Base-by-base conservation (phyloP, 1,140 invertebrate species). In the Adoxophyes honmai region DNA sequence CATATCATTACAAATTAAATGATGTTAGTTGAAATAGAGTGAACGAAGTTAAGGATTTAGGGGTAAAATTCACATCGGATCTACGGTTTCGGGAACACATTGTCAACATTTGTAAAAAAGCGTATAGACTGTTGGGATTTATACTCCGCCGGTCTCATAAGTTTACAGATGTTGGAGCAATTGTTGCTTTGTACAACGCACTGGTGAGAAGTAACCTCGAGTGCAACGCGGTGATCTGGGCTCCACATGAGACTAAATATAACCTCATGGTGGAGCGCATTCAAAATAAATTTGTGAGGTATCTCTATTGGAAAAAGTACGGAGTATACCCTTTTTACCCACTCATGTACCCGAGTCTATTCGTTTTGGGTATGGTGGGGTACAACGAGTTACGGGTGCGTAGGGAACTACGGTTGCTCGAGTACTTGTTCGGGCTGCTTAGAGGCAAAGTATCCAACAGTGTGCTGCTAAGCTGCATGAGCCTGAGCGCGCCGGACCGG, bases 51-150 rank as follows among this genome's bases (percentile, higher is more conserved):
- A 8, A 16, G n/a, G 33, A 35, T 36, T 14, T 36, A 14, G 52
- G 52, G 13, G 6, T n/a, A n/a, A n/a, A n/a, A n/a, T n/a, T 51
- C 6, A 11, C 10, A 11, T 8, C 28, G 15, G 18, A 51, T 33
- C 13, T 51, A 14, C 1, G 15, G 10, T 36, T 36, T 53, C n/a
- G 52, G 11, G 14, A 36, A 0, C 52, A 53, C 15, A 53, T 53
- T 8, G 15, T 14, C n/a, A 36, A 36, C 10, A 35, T 36, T 10
- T 36, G 52, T 36, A 52, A 53, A 36, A 53, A 53, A 37, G 52
- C 34, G n/a, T 53, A 15, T 53, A 16, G 52, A 15, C 16, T 15
- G 11, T 9, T 53, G 15, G 34, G 52, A 36, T 53, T 53, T 53
- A 15, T 53, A 16, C 52, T 36, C 8, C 4, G 14, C 1, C 33